Percentiles rank a stretch among this genome's conserved stretches.
These are phyloP conservation scores for Hemithea aestivaria DNA, from an alignment of 2,888 invertebrate genomes.

Conservation along the genomic window DNA sequence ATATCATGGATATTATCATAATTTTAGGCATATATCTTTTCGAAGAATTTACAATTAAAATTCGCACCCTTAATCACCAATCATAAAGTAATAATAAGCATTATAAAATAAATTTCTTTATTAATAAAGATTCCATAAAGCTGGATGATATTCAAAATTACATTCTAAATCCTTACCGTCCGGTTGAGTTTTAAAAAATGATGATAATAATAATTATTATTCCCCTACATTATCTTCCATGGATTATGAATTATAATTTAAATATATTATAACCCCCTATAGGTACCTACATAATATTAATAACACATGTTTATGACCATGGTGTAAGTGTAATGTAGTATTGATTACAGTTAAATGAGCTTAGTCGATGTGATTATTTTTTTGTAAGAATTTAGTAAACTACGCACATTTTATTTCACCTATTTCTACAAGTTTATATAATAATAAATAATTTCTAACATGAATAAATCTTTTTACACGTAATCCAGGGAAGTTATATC, in stretches of 20 bases:
- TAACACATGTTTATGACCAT: constrained; percentile 39
- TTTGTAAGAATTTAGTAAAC: constrained; percentile 16
- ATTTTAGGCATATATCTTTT: constrained; percentile 56
- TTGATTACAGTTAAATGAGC: constrained; percentile 29
- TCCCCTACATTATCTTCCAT: constrained; percentile 18
- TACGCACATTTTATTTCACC: constrained; percentile 7
- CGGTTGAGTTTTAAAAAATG: constrained; percentile 24
- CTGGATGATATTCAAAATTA: constrained; percentile 6
- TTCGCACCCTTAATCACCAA: constrained; percentile 13
- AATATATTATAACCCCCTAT: too few relatives aligned
- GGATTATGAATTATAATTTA: constrained; percentile 16
- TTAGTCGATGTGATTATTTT: constrained; percentile 34
- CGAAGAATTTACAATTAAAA: constrained; percentile 58
- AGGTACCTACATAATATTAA: not conserved
- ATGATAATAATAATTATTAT: too few relatives aligned
- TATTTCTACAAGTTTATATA: not conserved
- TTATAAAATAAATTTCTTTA: constrained; percentile 25
- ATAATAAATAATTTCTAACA: not conserved
- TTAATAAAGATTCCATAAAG: constrained; percentile 20
- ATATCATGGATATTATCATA: constrained; percentile 29
- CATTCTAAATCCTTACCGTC: constrained; percentile 52
- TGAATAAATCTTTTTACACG: constrained; percentile 4
- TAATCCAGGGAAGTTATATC: not conserved
- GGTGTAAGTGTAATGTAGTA: constrained; percentile 18
- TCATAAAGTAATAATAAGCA: constrained; percentile 26